Base-by-base conservation (phyloP, 1,140 invertebrate genomes). In the Magallana gigas region DNA sequence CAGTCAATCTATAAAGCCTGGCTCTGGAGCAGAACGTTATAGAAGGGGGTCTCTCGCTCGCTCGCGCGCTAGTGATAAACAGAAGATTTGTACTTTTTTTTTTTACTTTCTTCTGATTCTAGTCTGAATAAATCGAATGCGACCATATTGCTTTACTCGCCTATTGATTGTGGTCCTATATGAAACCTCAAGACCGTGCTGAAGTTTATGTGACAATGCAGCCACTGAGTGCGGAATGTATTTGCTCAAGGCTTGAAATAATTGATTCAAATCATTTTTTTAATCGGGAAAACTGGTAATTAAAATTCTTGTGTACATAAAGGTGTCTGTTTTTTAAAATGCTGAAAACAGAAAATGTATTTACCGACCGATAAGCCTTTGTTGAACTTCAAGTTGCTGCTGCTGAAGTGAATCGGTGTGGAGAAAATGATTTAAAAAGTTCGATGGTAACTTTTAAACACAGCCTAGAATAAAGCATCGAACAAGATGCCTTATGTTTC, bases 261-360 rank as follows among this genome's bases (percentile, higher is more conserved):
- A 76, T 76, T 76, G 68, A 76, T 76, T 76, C 68, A 76, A 76
- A 76, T 76, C 68, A 76, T 76, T 18, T 29, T 76, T 76, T 76
- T 7, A 76, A 29, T 29, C 8, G 18, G 18, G 68, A 29, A 76
- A 76, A 76, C 68, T 76, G 68, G 68, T 76, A 76, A 76, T 76
- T 76, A 76, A 76, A 76, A 76, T 76, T 76, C 68, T 76, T 76
- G 68, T 76, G 68, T 76, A 76, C 68, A 76, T 18, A 76, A 29
- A 76, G 23, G 68, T 76, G 23, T 76, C 36, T 76, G 68, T 29
- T 29, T 76, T 76, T 23, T 76, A 76, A 76, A 76, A 76, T 29
- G 12, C 68, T 36, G 68, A 76, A 76, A 76, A 48, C 36, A 76
- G 68, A 76, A 23, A 12, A 76, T 76, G 68, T 76, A 76, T 76